Base-by-base conservation (phyloP, 1,140 invertebrate species). In the Diorhabda elongata region DNA sequence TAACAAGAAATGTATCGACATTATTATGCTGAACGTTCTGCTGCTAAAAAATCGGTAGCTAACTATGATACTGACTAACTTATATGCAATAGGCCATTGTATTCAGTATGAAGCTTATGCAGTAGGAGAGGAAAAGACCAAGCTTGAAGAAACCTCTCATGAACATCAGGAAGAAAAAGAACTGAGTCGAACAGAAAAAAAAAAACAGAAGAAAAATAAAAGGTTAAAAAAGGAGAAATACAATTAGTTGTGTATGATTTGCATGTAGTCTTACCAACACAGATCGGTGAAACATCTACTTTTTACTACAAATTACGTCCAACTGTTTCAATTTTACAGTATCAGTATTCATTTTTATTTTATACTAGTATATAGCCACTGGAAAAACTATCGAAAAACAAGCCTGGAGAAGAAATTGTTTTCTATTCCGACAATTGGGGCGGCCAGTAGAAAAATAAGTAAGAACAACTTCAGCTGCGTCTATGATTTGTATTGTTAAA, bases 381-480 rank as follows among this genome's bases (percentile, higher is more conserved):
- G 81, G 79, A 69, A 71, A 61, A 78, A 63, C 9, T 76, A 59
- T 63, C 71, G 41, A 66, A 68, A 61, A 69, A 68, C 41, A 43
- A 44, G 8, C 68, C 73, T 67, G 75, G 73, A 60, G 47, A 41
- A 61, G 72, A 81, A 58, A 43, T 78, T 44, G 73, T 76, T 60
- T 76, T 79, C 71, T 80, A 77, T 73, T 75, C 78, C 2, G 80
- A 81, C 68, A 82, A 80, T 69, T 82, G 79, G 69, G 73, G 77
- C 45, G 80, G 78, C 3, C 81, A 82, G 67, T 77, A 82, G 66
- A 78, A 80, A 70, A 82, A 83, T 65, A 69, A 74, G 72, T 80
- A 69, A 43, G 65, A 75, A 63, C 67, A 72, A 69, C 6, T 65
- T n/a, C 9, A 61, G 41, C n/a, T 56, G 52, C 6, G 52, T n/a